These are phyloP conservation scores for Drosophila neutralis DNA, from an alignment of 2,888 invertebrate species.

Conservation along the genomic window DNA sequence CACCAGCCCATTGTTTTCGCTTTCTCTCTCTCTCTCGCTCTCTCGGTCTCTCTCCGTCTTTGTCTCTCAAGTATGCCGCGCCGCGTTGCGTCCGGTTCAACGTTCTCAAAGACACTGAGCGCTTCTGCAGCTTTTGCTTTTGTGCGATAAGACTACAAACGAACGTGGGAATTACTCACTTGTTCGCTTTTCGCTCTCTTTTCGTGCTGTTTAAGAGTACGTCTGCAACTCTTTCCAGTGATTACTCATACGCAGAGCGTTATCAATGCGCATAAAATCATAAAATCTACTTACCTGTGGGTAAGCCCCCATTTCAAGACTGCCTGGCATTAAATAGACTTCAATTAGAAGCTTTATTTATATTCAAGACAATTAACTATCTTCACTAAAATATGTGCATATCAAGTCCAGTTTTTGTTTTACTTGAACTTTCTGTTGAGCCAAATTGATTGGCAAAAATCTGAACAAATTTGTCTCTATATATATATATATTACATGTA, in stretches of 20 bases:
- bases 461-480: too few relatives aligned
- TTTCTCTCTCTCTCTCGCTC: not conserved
- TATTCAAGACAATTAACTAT: not conserved
- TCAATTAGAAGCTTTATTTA: constrained; percentile 1
- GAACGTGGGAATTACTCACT: constrained; percentile 5
- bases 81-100: constrained; percentile 9
- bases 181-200: constrained; percentile 6
- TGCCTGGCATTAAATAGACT: not conserved
- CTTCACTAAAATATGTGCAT: not conserved
- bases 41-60: not conserved
- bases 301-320: constrained; percentile 10
- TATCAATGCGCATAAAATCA: constrained; percentile 1
- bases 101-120: constrained; percentile 29
- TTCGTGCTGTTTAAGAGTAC: not conserved
- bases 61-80: not conserved
- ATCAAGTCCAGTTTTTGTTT: not conserved
- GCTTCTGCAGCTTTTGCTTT: constrained; percentile 23
- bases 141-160: constrained; percentile 6
- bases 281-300: constrained; percentile 21
- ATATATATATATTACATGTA: not conserved
- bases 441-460: not conserved
- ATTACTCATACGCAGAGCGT: constrained; percentile 52
- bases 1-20: constrained; percentile 37
- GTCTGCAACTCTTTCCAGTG: constrained; percentile 1
- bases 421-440: not conserved